These are phyloP conservation scores for Linnaemya tessellans DNA, from an alignment of 2,888 invertebrate species.

Conservation along the genomic window DNA sequence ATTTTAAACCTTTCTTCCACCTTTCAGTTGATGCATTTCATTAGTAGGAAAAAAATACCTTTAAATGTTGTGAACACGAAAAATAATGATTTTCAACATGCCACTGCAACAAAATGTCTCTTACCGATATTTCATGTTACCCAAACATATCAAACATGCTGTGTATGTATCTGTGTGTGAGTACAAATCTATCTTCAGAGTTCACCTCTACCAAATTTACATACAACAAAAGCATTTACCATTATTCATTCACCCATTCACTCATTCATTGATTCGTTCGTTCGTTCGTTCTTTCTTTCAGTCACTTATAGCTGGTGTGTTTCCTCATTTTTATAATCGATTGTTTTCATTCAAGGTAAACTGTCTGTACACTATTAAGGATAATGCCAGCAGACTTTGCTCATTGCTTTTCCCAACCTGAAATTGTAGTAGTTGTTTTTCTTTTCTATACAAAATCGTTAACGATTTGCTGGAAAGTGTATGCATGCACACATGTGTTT, in stretches of 20 bases:
- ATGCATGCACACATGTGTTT: background rate
- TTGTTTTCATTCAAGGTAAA: slow-evolving; percentile 56
- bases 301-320: background rate
- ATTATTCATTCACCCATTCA: slow-evolving; percentile 33
- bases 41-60: slow-evolving; percentile 19
- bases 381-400: slow-evolving; percentile 5
- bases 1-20: background rate
- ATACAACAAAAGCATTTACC: slow-evolving; percentile 23
- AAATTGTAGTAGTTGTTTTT: slow-evolving; percentile 23
- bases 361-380: slow-evolving; percentile 20
- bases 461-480: slow-evolving; percentile 17
- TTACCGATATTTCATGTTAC: slow-evolving; percentile 1
- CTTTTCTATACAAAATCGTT: slow-evolving; percentile 17
- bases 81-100: slow-evolving; percentile 52
- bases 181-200: slow-evolving; percentile 38
- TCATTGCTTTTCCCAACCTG: slow-evolving; percentile 3
- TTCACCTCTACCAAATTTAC: slow-evolving; percentile 34
- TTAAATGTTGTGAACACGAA: slow-evolving; percentile 51
- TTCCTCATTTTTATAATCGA: slow-evolving; percentile 32
- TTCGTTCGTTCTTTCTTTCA: background rate
- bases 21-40: slow-evolving; percentile 4
- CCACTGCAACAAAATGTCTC: slow-evolving; percentile 39
- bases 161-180: slow-evolving; percentile 29
- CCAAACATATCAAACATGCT: slow-evolving; percentile 23
- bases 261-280: background rate